Base-by-base conservation (phyloP, 2,888 invertebrate species). In the Lochmaea crataegi region DNA sequence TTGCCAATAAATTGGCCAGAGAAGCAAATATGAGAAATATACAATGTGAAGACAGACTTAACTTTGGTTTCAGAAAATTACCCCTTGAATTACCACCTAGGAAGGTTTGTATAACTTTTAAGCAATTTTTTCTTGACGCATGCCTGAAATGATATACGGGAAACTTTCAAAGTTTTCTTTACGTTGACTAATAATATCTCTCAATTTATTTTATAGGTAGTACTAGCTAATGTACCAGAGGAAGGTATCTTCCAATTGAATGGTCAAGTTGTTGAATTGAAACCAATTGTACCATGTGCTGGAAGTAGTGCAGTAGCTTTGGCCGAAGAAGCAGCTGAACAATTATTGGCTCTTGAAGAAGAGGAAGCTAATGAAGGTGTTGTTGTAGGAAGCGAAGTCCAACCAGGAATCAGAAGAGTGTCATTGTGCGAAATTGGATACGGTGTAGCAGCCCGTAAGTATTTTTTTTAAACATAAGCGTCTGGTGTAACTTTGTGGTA, bases 251-350 rank as follows among this genome's bases (percentile, higher is more conserved):
- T 86, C 75, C 85, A 83, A n/a, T 80, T 89, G n/a, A 89, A 89
- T 60, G 88, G 86, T 41, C 87, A 88, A 58, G 84, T 90, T 10
- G 88, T 90, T 53, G 89, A 90, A 75, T 81, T 89, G 26, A 88
- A 87, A 75, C 77, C 81, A 10, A 72, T 78, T 7, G 64, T 66
- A 63, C 9, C 45, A 0, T 45, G 51, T 26, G 60, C 60, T 22
- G 57, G 56, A 18, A 74, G 74, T 45, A 51, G 66, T 22, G 26
- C 70, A 2, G 73, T 73, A 7, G 72, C 80, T 5, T 77, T 83
- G 2, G 85, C 83, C 22, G 83, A 85, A 63, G 84, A 85, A 80
- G 85, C 85, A 12, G 78, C 77, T 9, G 85, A 86, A 65, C 81
- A 83, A 32, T 74, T 85, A 11, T 53, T 82, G 82, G 85, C 79